Base-by-base conservation (phyloP, 2,888 invertebrate species). In the Macropis europaea region DNA sequence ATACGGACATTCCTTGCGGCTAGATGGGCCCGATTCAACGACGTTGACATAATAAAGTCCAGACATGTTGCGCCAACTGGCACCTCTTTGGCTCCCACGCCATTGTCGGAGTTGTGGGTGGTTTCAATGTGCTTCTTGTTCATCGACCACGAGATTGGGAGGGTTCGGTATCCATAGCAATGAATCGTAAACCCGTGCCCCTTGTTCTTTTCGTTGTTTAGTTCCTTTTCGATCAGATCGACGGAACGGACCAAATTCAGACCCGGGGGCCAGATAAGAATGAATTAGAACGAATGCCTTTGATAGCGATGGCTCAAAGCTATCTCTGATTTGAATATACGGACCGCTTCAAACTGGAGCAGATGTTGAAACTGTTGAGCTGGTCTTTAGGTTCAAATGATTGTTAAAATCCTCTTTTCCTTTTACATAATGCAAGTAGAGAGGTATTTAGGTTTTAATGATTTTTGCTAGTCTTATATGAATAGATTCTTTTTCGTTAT, bases 51-150 rank as follows among this genome's bases (percentile, higher is more conserved):
- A 76, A 73, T 71, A 78, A 61, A 60, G 61, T 54, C 43, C 60
- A 75, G 68, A 73, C 74, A 77, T 38, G 62, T 50, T 24, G 64
- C 45, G 56, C 47, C 62, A 43, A 50, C 72, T 63, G 66, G 38
- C 69, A 59, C 66, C 72, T 75, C 68, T 47, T 34, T 15, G 43
- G 52, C 74, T 77, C 79, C 76, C 71, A 77, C 73, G 77, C 73
- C 43, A 52, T 50, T 52, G 60, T 28, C 24, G n/a, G 40, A 56
- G n/a, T 72, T 61, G 62, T 76, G 68, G 72, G 73, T 56, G 62
- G 59, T n/a, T n/a, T n/a, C n/a, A 34, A 52, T 19, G 26, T 32
- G 36, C 5, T 34, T 36, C 19, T 13, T 7, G 40, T 42, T 42
- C 54, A 11, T 30, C 40, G 19, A 7, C 19, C 40, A 28, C 19